Base-by-base conservation (phyloP, 2,888 invertebrate genomes). In the Fragum fragum region DNA sequence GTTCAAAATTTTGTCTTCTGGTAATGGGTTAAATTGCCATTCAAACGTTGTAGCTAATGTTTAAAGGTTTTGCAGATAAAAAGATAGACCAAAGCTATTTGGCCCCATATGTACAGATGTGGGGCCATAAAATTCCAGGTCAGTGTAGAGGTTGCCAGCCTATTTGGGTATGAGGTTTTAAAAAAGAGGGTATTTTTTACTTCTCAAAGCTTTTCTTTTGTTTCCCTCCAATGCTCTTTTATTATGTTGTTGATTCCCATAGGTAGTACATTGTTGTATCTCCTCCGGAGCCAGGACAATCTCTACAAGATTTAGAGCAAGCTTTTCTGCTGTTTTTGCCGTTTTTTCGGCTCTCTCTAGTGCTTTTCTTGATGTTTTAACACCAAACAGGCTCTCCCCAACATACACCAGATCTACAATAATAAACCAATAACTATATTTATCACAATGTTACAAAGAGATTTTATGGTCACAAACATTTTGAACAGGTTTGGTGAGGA, bases 341-440 rank as follows among this genome's bases (percentile, higher is more conserved):
- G 26, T 57, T 57, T 57, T 57, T 26, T 57, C 57, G 23, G 26
- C 23, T 57, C 57, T 57, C 26, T 57, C 57, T 7, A 57, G 57
- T 7, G 57, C 23, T 26, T 57, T 23, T 57, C 26, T 57, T 21
- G 26, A 26, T 26, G 26, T 26, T 57, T 26, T 23, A n/a, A 57
- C 26, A 23, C 57, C 57, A 57, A 23, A 57, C 11, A 21, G 23
- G 57, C 23, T 23, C 6, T 57, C 57, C 11, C 57, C 57, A 57
- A 57, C 57, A 57, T 57, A 26, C 26, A 57, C 23, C 23, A 57
- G 57, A 57, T 57, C 57, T 57, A 14, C 3, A 57, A 57, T 57
- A 21, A 57, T 26, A 26, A 57, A 47, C 47, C 47, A 47, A 47
- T 47, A 47, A 47, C 5, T 47, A 47, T 47, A 47, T 47, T 14